Evolutionary conservation across 2,113 vertebrate genomes (phyloP), one percentile per base, ranked within the genome.

Genomic region (Nematolebias whitei): DNA sequence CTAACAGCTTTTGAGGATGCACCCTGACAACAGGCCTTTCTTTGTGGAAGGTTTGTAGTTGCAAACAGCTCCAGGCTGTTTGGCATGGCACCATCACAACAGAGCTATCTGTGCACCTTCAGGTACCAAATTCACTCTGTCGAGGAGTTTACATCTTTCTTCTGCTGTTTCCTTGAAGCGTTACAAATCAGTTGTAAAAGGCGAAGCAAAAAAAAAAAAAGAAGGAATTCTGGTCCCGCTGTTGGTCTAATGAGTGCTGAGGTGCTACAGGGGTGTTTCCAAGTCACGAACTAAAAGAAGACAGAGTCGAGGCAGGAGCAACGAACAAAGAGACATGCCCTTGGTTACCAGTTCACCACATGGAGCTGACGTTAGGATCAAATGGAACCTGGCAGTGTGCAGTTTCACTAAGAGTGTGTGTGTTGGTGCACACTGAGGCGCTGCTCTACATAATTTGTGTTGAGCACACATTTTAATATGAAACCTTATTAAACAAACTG

Each of bases 51-150:
- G 63, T 50, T 55, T 61, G 26, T 26, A 1, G 62, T 47, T 64
- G 71, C 23, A 76, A 84, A 76, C 51, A 76, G 74, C 79, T 84
- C 49, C 20, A 43, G 64, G 76, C 67, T 48, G 40, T 48, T 78
- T 84, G 64, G 74, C 79, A 20, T 11, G 2, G 55, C 65, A 71
- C 67, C 76, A 72, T 67, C 5, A 1, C 45, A 49, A 48, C 61
- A 56, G 63, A 76, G 60, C 39, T 16, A 6, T 12, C 15, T 12
- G 59, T 60, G 43, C 26, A 47, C 63, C 62, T 71, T 35, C 48
- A 12, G 66, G 55, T 71, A 48, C 47, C 23, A 38, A 20, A 26
- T 29, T 80, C 66, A 39, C 60, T 56, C 49, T 18, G 26, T 70
- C 41, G 68, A 50, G 49, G 20, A 70, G 64, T 68, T 40, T 26